Evolutionary conservation across 2,113 vertebrate species (phyloP), one percentile per base, ranked within the genome.

Genomic region (Osmerus mordax): DNA sequence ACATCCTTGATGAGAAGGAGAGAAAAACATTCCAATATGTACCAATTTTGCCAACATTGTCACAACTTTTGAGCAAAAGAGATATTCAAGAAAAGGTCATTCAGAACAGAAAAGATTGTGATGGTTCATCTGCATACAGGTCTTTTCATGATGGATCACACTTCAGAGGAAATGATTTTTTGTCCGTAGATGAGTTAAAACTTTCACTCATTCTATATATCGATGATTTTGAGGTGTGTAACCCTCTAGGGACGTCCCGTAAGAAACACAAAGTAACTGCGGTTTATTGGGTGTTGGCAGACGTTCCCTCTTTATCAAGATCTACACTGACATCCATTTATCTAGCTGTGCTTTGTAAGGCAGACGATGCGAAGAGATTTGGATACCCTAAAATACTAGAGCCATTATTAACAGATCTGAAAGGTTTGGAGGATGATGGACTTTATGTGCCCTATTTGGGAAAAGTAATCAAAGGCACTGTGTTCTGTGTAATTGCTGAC

Each of bases 401-500:
- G 13, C 69, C 69, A 70, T 36, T 60, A 16, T 19, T 64, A 53
- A 29, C 19, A 64, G 70, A 72, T 51, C 15, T 72, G 15, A 25
- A 3, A 7, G 65, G 11, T 29, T 29, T 73, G 19, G 63, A 72
- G 41, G 53, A 73, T 23, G 63, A 73, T 9, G 28, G 25, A 32
- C 25, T 73, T 66, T 56, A 55, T 29, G 23, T 73, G 58, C 62
- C 52, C 41, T 64, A 18, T 7, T 67, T 66, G 21, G 71, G 64
- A 18, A 67, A 14, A 66, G 18, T 13, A 9, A 19, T 73, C 53
- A 73, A 73, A 41, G 60, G 68, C 28, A 76, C 74, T 66, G 61
- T 66, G 28, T 76, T 51, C 65, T 65, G 74, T 76, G 68, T 71
- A 18, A 14, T 59, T 70, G 68, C 67, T 54, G 67, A 75, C 47